Conservation (phyloP, 2,113 vertebrate species). For the Corythoichthys intestinalis region DNA sequence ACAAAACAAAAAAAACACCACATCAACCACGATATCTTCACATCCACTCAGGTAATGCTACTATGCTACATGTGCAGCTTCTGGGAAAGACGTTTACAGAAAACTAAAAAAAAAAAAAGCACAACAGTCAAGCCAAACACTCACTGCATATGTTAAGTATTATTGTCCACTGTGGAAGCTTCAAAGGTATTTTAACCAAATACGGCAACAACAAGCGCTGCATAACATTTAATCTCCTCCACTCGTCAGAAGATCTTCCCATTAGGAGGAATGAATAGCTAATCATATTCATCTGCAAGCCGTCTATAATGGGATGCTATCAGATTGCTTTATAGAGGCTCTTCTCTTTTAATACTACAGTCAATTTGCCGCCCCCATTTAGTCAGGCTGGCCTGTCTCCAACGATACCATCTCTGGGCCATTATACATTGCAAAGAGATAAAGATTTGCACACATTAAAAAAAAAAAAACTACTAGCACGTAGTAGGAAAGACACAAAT, state of each 20-base stretch:
- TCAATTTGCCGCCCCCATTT: constrained; percentile 61
- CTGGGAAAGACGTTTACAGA: too few species aligned
- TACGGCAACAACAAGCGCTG: constrained; percentile 60
- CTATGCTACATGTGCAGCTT: too few species aligned
- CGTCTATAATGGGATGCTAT: constrained; percentile 64
- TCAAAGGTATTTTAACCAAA: constrained; percentile 61
- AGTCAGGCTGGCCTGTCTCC: constrained; percentile 56
- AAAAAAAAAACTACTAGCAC: constrained; percentile 19
- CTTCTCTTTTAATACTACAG: constrained; percentile 54
- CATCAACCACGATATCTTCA: too few species aligned
- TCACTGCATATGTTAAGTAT: constrained; percentile 46
- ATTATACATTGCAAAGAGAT: constrained; percentile 41
- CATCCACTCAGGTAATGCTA: too few species aligned
- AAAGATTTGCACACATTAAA: constrained; percentile 39
- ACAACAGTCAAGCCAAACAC: constrained; percentile 9
- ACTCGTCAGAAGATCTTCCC: constrained; percentile 52
- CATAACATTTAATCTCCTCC: constrained; percentile 53
- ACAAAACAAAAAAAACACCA: too few species aligned
- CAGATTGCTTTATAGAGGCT: constrained; percentile 51
- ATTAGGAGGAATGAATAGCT: constrained; percentile 63
- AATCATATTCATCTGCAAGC: constrained; percentile 68
- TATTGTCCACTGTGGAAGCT: constrained; percentile 43
- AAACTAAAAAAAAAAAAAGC: neutral
- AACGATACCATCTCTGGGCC: constrained; percentile 57
- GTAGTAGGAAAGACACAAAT: constrained; percentile 3